Conservation (phyloP, 1,140 invertebrate species). For the Lucilia cuprina region DNA sequence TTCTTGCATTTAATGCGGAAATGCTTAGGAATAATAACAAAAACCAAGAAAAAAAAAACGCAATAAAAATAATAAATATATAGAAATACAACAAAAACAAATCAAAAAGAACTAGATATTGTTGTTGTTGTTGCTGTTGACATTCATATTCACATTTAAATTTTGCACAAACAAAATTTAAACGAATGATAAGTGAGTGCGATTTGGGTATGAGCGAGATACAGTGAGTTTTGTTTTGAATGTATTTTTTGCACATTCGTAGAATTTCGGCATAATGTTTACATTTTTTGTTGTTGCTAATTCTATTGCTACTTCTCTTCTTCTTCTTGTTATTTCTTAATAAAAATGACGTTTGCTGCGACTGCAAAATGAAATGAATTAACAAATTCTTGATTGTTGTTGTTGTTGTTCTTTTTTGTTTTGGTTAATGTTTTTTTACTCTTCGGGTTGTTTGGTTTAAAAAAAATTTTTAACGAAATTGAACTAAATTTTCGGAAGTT, state of each 20-base stretch:
- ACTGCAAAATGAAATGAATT: constrained; percentile 2
- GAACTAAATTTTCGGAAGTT: neutral
- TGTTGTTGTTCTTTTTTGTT: neutral
- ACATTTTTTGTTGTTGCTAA: neutral
- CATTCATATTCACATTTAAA: neutral
- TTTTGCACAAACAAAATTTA: neutral
- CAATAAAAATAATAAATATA: neutral
- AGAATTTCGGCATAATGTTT: neutral
- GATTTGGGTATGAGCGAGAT: no score
- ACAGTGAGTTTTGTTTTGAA: no score
- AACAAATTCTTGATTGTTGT: neutral
- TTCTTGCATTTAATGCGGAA: neutral
- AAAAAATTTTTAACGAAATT: neutral
- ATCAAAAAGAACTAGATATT: neutral
- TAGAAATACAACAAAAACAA: neutral
- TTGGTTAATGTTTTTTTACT: neutral
- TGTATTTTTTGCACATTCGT: neutral
- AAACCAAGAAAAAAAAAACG: neutral
- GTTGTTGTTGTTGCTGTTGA: neutral
- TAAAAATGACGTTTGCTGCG: neutral
- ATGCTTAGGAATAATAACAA: neutral
- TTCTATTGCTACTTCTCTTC: neutral
- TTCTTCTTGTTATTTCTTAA: neutral
- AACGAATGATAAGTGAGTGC: no score
- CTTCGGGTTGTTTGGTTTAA: neutral